Evolutionary conservation across 2,888 invertebrate species (phyloP), one percentile per base, ranked within the genome.

Genomic region (Notodonta dromedarius): DNA sequence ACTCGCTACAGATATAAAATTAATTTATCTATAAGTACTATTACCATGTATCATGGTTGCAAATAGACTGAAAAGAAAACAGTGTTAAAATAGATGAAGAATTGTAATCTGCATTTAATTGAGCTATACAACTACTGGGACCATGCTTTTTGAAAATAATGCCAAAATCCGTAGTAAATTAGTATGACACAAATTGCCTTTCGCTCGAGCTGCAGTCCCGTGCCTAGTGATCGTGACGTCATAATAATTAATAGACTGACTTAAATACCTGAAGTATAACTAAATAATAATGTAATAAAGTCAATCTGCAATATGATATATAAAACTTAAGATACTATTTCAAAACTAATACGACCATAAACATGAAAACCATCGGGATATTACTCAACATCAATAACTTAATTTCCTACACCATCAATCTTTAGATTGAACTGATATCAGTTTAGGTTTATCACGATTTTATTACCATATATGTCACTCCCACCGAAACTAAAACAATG

Each of bases 11-110:
- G 87, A 91, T 92, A 92, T 88, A 87, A 89, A 90, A 93, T 93
- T 91, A 91, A 93, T 93, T 93, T 93, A 92, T 93, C 92, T 93
- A 91, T 87, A 88, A 87, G 83, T 87, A 82, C 79, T 85, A 81
- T 75, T 79, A 77, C 82, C 82, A 85, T 78, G 70, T 67, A 70
- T 63, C 65, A 61, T 56, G 61, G 61, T 67, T 69, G 64, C 65
- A 16, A 51, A 14, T 66, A 67, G 66, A 67, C 63, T 66, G 68
- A n/a, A 51, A 4, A 51, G 50, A 50, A 50, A 50, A 50, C 12
- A 8, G 4, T 42, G 42, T 9, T 7, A 35, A 35, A 35, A 42
- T 46, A 46, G 6, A 46, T 46, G 46, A n/a, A n/a, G 46, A 46
- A 46, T 46, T 4, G 12, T 42, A 11, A 42, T 42, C 35, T 35